Evolutionary conservation across 2,797 vertebrate species (phyloP), one percentile per base, ranked within the genome.

Genomic region (Notolabrus celidotus): DNA sequence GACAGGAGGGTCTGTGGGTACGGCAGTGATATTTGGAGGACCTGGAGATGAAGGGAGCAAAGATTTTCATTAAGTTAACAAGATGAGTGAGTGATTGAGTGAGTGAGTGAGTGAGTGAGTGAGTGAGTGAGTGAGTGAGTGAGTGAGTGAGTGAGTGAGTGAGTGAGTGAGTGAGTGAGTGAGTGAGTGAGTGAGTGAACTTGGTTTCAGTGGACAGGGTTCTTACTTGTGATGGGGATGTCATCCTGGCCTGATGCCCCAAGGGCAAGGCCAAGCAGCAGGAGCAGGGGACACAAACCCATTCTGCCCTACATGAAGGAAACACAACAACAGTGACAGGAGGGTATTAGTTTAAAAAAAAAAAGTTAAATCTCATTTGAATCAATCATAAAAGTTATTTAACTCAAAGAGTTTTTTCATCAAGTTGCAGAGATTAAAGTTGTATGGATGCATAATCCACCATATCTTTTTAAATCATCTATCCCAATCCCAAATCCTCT

Each of bases 221-320:
- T 74, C 57, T 2, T 86, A 94, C 94, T 73, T 85, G 88, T 82
- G 70, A 74, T 19, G 42, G 71, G 51, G 66, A 67, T 51, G 39
- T 76, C 25, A 57, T 79, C 86, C 88, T 94, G 88, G 74, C 87
- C 88, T 41, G 83, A 79, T 69, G 84, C 91, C 88, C 85, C 27
- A 19, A 92, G 80, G 88, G 84, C 88, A 20, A 91, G 65, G 75
- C 74, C 73, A 36, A 94, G 84, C 81, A 94, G 87, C 92, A 95
- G 91, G 91, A 94, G 90, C 93, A 94, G 91, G 86, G 92, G 88
- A 92, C 89, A 92, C 87, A 90, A 83, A 93, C 92, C 93, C 94
- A 95, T 95, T 88, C 92, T 95, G 93, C 93, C 94, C 93, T 94
- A 58, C 27, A 74, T 15, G 38, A n/a, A 65, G 6, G 15, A 67